phyloP scores from a whole-genome alignment of 23 tunicate genomes.

The Pegea sp. region DNA sequence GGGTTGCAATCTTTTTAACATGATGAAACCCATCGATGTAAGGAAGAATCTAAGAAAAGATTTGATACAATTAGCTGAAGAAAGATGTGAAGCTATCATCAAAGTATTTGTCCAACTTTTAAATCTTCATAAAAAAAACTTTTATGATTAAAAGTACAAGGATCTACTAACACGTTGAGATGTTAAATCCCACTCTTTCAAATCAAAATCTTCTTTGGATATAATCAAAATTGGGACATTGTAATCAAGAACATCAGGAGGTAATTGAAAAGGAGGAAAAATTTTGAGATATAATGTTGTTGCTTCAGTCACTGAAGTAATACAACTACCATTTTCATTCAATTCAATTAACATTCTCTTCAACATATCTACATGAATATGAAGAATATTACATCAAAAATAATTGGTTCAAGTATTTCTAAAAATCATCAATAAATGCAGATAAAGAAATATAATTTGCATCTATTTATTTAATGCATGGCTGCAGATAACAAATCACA shows the following conservation, averaged over 20 bases:
- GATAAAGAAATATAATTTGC: too few species aligned
- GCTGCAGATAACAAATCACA: too few species aligned
- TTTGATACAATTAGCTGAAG: too few species aligned
- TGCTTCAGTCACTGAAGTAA: constrained; percentile 21
- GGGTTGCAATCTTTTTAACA: constrained; percentile 62
- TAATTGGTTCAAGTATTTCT: too few species aligned
- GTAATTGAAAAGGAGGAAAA: constrained; percentile 47
- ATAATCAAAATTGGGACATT: constrained; percentile 59
- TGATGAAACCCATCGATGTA: constrained; percentile 82
- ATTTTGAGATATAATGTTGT: constrained; percentile 69
- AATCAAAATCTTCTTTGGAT: constrained; percentile 13
- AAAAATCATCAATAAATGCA: too few species aligned
- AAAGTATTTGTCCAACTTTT: too few species aligned
- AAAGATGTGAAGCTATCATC: too few species aligned
- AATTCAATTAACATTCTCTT: constrained; percentile 26
- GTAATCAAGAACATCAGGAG: constrained; percentile 51
- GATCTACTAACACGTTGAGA: constrained; percentile 34
- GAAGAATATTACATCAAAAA: too few species aligned
- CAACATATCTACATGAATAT: constrained; percentile 23
- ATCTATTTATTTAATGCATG: too few species aligned
- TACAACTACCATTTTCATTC: constrained; percentile 39
- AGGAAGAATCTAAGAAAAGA: constrained; percentile 35
- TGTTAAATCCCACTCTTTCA: constrained; percentile 53
- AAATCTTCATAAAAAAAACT: too few species aligned
- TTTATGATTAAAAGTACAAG: background rate